These are phyloP conservation scores for Thripadectes ignobilis DNA, from an alignment of 2,797 vertebrate species.

Conservation along the genomic window DNA sequence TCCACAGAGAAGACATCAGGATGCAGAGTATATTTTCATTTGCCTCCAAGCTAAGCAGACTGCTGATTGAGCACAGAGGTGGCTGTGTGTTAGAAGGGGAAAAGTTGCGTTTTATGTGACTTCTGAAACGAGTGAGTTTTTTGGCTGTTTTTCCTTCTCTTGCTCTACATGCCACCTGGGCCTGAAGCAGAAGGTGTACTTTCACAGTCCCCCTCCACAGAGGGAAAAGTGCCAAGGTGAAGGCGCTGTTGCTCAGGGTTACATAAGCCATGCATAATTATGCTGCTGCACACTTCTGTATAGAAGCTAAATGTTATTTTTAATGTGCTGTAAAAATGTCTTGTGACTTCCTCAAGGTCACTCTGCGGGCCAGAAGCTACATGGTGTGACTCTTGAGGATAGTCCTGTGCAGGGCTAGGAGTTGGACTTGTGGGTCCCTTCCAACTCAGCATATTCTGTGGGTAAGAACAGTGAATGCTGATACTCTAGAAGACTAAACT, in stretches of 20 bases:
- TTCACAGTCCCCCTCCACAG: not conserved
- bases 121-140: not conserved
- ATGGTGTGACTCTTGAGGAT: not conserved
- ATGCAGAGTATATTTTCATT: not conserved
- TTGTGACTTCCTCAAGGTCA: not conserved
- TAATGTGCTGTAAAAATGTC: not conserved
- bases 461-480: not conserved
- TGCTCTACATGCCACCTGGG: not conserved
- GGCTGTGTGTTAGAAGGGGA: not conserved
- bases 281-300: not conserved
- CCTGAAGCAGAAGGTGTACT: not conserved
- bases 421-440: not conserved
- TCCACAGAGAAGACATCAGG: not conserved
- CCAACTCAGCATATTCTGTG: not conserved
- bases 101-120: not conserved
- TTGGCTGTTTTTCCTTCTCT: not conserved
- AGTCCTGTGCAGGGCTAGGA: not conserved
- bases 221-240: not conserved
- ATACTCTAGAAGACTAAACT: not conserved
- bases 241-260: not conserved
- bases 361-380: not conserved
- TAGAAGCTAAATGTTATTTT: not conserved
- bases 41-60: not conserved
- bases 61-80: constrained; percentile 28
- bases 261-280: not conserved